Conservation (phyloP, 2,797 vertebrate genomes). For the Pangasius mekongensis region DNA sequence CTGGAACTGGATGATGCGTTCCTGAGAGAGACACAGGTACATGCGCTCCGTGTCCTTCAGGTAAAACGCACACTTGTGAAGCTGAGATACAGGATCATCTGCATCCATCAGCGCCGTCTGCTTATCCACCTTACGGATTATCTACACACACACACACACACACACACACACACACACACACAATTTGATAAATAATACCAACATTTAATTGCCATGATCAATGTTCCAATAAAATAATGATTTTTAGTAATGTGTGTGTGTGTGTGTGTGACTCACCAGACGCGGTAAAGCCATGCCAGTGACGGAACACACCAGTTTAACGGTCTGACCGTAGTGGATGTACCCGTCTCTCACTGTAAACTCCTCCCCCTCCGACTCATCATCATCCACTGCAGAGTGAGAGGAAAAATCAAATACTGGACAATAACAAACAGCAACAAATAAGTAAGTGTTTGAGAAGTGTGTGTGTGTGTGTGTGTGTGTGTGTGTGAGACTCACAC, state of each 20-base stretch:
- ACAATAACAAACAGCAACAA: constrained; percentile 74
- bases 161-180: constrained; percentile 18
- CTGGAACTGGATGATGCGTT: constrained; percentile 99
- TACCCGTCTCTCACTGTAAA: constrained; percentile 97
- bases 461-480: constrained; percentile 61
- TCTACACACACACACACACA: constrained; percentile 53
- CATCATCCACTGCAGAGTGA: constrained; percentile 89
- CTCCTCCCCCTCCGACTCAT: constrained; percentile 99
- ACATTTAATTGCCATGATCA: background rate
- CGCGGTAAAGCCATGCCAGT: constrained; percentile 98
- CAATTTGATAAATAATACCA: background rate
- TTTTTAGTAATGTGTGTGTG: background rate
- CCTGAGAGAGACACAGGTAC: constrained; percentile 91
- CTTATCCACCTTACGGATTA: constrained; percentile 80
- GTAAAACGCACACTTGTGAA: constrained; percentile 79
- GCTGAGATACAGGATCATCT: constrained; percentile 77
- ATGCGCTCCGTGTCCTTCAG: constrained; percentile 79
- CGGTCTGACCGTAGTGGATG: constrained; percentile 97
- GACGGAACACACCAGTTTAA: constrained; percentile 96
- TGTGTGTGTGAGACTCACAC: constrained; percentile 78
- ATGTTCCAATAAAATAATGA: background rate
- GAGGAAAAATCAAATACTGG: constrained; percentile 60
- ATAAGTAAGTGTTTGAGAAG: constrained; percentile 18
- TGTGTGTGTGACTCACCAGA: constrained; percentile 78
- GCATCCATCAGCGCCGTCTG: constrained; percentile 74